Evolutionary conservation across 1,140 invertebrate species (phyloP), one percentile per base, ranked within the genome.

Genomic region (Ceratoteleas bidentatus): DNA sequence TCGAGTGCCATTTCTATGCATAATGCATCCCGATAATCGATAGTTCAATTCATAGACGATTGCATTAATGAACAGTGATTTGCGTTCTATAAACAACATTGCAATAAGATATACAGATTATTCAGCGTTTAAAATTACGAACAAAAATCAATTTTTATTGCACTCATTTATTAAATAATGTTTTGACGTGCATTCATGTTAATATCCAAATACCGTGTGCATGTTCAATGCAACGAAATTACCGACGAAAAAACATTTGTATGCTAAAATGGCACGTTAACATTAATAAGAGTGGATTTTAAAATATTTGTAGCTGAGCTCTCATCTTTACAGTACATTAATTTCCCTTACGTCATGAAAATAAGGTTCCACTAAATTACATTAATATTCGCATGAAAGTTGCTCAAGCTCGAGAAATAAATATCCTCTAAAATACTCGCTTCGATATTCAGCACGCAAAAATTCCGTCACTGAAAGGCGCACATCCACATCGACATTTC

Each of bases 251-350:
- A 16, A 9, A 68, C 33, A 57, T 68, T 68, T 68, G 24, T 24
- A 24, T 24, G 24, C 24, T 34, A 68, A 57, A 68, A 57, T 68
- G 13, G 53, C 65, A 66, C 14, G 56, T 49, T 57, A 57, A 49
- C 24, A 10, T 69, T 50, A 38, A 58, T 36, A 33, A 24, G 68
- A 61, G 47, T 52, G 54, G 40, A 70, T 60, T 70, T 52, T 70
- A 33, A 60, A 70, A 70, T 60, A 70, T 70, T 72, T 72, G 16
- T 62, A 72, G 68, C 14, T 32, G 15, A 9, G 47, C 6, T 52
- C 61, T 40, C 68, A 61, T 72, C 68, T 72, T 72, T 61, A 61
- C 68, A 72, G 69, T 62, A 73, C 69, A 73, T 73, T 73, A 73
- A 73, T 73, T 73, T 73, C 69, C 36, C 43, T 62, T 73, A 62